Conservation (phyloP, 2,888 invertebrate genomes). For the Lumbricus terrestris region DNA sequence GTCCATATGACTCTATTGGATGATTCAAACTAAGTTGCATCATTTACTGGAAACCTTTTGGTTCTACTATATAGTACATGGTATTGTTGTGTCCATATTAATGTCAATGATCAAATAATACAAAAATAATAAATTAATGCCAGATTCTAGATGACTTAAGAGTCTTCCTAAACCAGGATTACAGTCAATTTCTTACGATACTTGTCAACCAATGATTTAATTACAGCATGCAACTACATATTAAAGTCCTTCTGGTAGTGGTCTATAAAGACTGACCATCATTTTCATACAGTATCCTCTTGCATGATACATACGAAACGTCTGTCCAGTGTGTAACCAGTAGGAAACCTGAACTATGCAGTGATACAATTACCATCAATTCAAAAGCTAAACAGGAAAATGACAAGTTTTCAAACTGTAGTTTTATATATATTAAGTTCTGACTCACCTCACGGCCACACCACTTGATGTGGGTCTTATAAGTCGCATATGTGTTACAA, state of each 20-base stretch:
- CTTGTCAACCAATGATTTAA: no score
- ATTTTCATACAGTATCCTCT: neutral
- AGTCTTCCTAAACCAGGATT: neutral
- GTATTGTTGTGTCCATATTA: no score
- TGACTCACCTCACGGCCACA: constrained; percentile 10
- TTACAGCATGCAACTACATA: no score
- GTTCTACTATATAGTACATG: no score
- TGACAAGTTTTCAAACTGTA: neutral
- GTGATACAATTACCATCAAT: neutral
- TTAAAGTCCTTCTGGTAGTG: neutral
- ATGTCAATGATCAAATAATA: no score
- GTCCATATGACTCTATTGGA: no score
- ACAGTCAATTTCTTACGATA: no score
- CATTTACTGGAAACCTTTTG: no score
- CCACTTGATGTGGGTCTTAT: neutral
- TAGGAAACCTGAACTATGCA: no score
- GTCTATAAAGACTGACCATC: neutral
- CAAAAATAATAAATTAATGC: neutral
- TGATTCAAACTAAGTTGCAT: no score
- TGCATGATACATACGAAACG: neutral
- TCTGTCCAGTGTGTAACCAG: neutral
- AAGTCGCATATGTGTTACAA: neutral
- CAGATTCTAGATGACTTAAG: neutral
- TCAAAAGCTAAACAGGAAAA: neutral
- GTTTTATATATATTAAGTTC: neutral